A percentile compares a stretch with the other conserved stretches of the same genome.
These are phyloP conservation scores for Clangula hyemalis DNA, from an alignment of 2,797 vertebrate species.

Conservation along the genomic window DNA sequence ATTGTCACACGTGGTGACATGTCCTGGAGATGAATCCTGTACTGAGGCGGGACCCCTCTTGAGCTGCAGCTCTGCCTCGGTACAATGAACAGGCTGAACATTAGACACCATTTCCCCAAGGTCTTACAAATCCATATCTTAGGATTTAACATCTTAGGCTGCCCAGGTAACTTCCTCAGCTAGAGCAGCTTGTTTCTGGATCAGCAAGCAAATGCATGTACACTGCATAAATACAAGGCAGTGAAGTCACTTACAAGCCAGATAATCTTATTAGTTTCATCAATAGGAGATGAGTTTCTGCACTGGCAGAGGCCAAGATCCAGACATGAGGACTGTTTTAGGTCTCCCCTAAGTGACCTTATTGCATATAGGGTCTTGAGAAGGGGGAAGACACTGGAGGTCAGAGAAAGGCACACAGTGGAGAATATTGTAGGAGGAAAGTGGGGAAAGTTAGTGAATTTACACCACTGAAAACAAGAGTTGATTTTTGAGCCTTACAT, in stretches of 20 bases:
- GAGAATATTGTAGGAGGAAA: background rate
- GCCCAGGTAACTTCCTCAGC: background rate
- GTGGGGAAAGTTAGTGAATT: background rate
- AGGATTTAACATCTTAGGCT: constrained; percentile 24
- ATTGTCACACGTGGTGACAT: background rate
- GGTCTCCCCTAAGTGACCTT: background rate
- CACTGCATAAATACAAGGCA: background rate
- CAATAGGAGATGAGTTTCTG: background rate
- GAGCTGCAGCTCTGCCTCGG: background rate
- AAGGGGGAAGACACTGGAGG: background rate
- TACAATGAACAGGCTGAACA: background rate
- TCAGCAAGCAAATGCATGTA: background rate
- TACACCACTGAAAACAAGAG: background rate
- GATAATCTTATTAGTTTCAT: constrained; percentile 22
- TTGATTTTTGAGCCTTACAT: background rate
- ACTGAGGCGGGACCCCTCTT: background rate
- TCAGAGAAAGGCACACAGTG: background rate
- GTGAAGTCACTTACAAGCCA: background rate
- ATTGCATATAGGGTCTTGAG: background rate
- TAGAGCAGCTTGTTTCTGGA: constrained; percentile 31
- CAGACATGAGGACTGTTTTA: background rate
- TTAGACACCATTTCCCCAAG: background rate
- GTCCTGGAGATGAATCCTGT: background rate
- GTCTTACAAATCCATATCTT: background rate
- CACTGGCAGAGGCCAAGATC: background rate